Evolutionary conservation across 2,888 invertebrate species (phyloP).

Genomic region (Agrochola circellaris): DNA sequence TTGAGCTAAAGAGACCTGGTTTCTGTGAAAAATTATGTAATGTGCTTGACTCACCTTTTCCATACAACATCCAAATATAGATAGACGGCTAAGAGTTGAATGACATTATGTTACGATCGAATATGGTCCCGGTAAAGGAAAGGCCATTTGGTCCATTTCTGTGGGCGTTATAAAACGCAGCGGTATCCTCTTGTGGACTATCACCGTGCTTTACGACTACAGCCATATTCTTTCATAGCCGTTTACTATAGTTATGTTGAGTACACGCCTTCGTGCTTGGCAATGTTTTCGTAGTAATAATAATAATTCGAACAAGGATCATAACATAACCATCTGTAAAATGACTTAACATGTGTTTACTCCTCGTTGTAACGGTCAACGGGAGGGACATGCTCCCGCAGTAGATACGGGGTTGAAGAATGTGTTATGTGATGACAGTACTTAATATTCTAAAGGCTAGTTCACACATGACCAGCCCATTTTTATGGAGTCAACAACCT

Average conservation of each 20-base stretch:
- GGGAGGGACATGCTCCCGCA: not conserved
- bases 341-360: slow-evolving; percentile 29
- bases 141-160: slow-evolving; percentile 9
- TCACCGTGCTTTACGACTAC: not conserved
- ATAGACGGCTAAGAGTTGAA: slow-evolving; percentile 19
- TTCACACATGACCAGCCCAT: slow-evolving; percentile 29
- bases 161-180: not conserved
- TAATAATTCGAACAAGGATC: slow-evolving; percentile 6
- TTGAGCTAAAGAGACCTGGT: slow-evolving; percentile 33
- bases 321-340: slow-evolving; percentile 25
- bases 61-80: slow-evolving; percentile 21
- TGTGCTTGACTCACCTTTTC: slow-evolving; percentile 29
- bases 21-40: slow-evolving; percentile 47
- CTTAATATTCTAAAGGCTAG: slow-evolving; percentile 47
- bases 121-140: slow-evolving; percentile 8
- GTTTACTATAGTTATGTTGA: not conserved
- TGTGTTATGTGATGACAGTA: slow-evolving; percentile 35
- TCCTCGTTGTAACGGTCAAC: slow-evolving; percentile 20
- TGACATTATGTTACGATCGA: slow-evolving; percentile 18
- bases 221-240: not conserved
- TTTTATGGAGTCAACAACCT: slow-evolving; percentile 43
- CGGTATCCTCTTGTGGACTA: not conserved
- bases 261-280: not conserved
- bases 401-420: slow-evolving; percentile 17
- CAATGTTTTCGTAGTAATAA: slow-evolving; percentile 15